Percentiles rank a stretch among this genome's conserved stretches.
Evolutionary conservation across 2,113 vertebrate genomes (phyloP).

Genomic region (Grantiella picta): DNA sequence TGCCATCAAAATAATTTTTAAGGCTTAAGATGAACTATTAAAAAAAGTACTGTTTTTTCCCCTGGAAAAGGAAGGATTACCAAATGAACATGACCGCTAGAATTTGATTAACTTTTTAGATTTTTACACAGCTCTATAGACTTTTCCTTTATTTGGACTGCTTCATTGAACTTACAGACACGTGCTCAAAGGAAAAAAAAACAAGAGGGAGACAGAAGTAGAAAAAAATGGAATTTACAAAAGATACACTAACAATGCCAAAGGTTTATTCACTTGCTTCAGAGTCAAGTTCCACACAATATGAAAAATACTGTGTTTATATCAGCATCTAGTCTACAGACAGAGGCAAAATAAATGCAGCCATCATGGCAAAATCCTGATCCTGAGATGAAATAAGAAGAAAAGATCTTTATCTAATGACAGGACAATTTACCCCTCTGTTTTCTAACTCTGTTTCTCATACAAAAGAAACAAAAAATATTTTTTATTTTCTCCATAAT

Average conservation of each 20-base stretch:
- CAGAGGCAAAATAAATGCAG: not conserved
- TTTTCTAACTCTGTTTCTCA: not conserved
- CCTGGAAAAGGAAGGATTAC: not conserved
- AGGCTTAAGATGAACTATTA: not conserved
- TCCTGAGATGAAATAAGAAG: not conserved
- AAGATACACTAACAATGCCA: not conserved
- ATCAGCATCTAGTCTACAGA: not conserved
- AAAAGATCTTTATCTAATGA: not conserved
- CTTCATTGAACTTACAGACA: not conserved
- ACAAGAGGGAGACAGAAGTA: not conserved
- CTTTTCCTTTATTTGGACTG: not conserved
- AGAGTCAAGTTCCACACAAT: not conserved
- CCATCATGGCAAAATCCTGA: not conserved
- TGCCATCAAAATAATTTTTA: not conserved
- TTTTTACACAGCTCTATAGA: not conserved
- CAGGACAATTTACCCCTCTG: not conserved
- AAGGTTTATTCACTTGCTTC: not conserved
- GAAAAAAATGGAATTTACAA: not conserved
- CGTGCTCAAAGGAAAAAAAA: not conserved
- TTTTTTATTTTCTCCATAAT: not conserved
- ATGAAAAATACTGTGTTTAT: not conserved
- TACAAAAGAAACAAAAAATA: not conserved
- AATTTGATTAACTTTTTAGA: not conserved
- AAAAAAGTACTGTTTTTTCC: not conserved
- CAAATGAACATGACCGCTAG: not conserved